phyloP scores from a whole-genome alignment of 2,797 vertebrate genomes.

The Nyctibius grandis region DNA sequence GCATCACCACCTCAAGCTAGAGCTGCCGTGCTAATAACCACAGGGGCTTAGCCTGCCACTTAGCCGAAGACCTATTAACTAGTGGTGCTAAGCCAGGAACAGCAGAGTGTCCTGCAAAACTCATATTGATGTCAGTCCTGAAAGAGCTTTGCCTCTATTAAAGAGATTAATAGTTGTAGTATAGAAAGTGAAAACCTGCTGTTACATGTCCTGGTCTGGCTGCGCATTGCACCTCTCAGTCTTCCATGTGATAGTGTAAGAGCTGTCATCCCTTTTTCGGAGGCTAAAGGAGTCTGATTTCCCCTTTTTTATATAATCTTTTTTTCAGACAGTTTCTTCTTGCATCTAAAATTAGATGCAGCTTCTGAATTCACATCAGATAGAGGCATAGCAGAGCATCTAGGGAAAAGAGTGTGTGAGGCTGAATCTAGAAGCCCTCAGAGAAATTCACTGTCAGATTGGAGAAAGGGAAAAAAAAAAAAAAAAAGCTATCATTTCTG shows the following conservation, averaged over 20 bases:
- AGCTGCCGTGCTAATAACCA: not conserved
- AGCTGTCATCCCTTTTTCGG: not conserved
- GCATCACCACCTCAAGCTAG: not conserved
- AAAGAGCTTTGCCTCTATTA: not conserved
- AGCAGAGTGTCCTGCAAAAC: not conserved
- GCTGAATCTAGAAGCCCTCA: not conserved
- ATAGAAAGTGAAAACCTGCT: not conserved
- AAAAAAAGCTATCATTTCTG: not conserved
- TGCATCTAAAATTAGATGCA: slow-evolving; percentile 30
- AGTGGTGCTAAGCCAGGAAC: not conserved
- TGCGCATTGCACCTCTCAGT: not conserved
- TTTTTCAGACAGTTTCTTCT: not conserved
- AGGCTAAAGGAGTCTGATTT: not conserved
- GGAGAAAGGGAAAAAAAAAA: not conserved
- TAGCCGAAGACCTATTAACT: not conserved
- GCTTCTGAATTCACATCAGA: not conserved
- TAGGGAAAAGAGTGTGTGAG: not conserved
- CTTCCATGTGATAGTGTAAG: not conserved
- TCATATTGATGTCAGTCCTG: not conserved
- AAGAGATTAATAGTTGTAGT: not conserved
- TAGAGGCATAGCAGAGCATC: not conserved
- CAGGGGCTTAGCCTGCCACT: not conserved
- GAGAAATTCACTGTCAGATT: slow-evolving; percentile 45
- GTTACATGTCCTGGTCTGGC: not conserved
- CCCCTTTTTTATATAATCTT: not conserved